A percentile compares a stretch with the other conserved stretches of the same genome.
Evolutionary conservation across 37 sponge, comb jelly and placozoan genomes (phyloP).

Genomic region (Crambe crambe): DNA sequence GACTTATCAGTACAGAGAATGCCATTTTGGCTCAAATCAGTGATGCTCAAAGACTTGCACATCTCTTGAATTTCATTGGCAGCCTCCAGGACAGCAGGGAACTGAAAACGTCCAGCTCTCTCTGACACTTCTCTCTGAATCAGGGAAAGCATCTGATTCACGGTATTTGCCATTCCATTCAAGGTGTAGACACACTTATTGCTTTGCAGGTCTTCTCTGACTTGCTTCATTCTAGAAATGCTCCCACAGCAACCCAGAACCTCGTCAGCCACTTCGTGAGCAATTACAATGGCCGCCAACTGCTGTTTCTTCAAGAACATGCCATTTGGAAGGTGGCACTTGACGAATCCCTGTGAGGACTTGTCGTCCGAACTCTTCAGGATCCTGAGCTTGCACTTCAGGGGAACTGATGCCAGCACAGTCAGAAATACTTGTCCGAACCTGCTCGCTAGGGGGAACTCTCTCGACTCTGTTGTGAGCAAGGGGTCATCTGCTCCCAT

Average conservation of each 20-base stretch:
- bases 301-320: constrained; percentile 43
- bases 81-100: background rate
- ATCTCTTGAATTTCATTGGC: constrained; percentile 4
- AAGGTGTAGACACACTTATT: background rate
- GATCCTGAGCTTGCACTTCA: constrained; percentile 35
- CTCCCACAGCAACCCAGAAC: constrained; percentile 47
- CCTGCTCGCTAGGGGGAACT: constrained; percentile 78
- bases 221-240: constrained; percentile 18
- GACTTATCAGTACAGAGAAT: background rate
- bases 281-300: constrained; percentile 52
- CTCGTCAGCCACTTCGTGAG: constrained; percentile 63
- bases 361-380: constrained; percentile 2
- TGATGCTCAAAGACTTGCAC: background rate
- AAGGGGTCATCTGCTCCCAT: constrained; percentile 72
- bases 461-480: constrained; percentile 24
- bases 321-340: constrained; percentile 69
- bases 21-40: background rate
- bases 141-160: constrained; percentile 33
- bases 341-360: constrained; percentile 9
- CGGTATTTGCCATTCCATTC: background rate
- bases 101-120: background rate
- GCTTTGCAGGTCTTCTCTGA: constrained; percentile 12
- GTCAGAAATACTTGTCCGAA: constrained; percentile 76
- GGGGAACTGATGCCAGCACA: constrained; percentile 49
- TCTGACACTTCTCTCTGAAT: constrained; percentile 35